Evolutionary conservation across 2,888 invertebrate genomes (phyloP).

Genomic region (Apeira syringaria): DNA sequence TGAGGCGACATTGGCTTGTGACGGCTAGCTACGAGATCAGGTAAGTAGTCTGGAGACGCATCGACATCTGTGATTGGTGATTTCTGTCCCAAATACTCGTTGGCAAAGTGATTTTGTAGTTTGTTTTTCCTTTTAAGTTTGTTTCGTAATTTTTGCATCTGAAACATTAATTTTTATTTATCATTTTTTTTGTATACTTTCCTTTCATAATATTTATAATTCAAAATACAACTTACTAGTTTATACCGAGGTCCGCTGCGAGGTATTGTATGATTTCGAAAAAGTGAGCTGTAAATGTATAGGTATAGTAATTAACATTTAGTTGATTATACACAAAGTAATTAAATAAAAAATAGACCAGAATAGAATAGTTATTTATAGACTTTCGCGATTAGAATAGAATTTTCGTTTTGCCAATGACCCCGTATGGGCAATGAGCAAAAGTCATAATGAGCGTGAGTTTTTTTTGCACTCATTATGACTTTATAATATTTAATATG

Average conservation of each 20-base stretch:
- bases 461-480: too few species aligned
- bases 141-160: constrained; percentile 44
- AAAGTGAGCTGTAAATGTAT: constrained; percentile 3
- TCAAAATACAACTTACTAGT: constrained; percentile 33
- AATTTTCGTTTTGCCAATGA: too few species aligned
- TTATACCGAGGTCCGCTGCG: constrained; percentile 30
- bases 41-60: constrained; percentile 2
- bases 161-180: constrained; percentile 14
- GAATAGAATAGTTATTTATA: too few species aligned
- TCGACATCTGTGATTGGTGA: constrained; percentile 22
- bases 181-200: background rate
- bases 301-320: too few species aligned
- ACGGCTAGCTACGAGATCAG: background rate
- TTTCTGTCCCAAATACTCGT: constrained; percentile 31
- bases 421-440: too few species aligned
- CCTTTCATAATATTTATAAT: background rate
- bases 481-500: too few species aligned
- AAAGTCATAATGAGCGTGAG: too few species aligned
- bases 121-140: constrained; percentile 39
- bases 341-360: too few species aligned
- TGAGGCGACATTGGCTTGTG: background rate
- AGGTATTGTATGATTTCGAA: constrained; percentile 1
- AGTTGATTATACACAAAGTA: too few species aligned
- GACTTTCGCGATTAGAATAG: too few species aligned
- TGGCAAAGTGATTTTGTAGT: constrained; percentile 25